These are phyloP conservation scores for Drosophila putrida DNA, from an alignment of 2,888 invertebrate species.

Conservation along the genomic window DNA sequence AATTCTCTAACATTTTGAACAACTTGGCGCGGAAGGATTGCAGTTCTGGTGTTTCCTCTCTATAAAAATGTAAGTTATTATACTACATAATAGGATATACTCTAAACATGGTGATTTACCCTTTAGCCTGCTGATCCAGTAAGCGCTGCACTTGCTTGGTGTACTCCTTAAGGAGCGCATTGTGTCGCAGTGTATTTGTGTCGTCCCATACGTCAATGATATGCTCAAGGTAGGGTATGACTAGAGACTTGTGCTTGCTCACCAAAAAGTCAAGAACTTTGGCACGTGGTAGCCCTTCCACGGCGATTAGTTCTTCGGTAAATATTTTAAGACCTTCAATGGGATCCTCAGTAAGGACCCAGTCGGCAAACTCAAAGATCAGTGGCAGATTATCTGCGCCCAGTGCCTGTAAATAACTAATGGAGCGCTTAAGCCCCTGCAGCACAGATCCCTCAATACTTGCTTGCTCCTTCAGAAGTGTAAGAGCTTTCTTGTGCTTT, in stretches of 20 bases:
- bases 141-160: conserved; percentile 89
- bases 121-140: conserved; percentile 69
- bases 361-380: conserved; percentile 97
- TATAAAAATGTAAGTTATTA: conserved; percentile 11
- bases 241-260: conserved; percentile 91
- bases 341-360: conserved; percentile 94
- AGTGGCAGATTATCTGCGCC: conserved; percentile 93
- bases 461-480: conserved; percentile 92
- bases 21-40: conserved; percentile 87
- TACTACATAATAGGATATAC: neutral
- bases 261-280: conserved; percentile 95
- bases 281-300: conserved; percentile 94
- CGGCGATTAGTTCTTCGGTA: conserved; percentile 94
- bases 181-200: conserved; percentile 93
- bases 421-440: conserved; percentile 92
- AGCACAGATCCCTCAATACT: conserved; percentile 88
- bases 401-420: conserved; percentile 95
- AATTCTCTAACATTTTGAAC: conserved; percentile 92
- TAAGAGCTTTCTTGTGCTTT: conserved; percentile 95
- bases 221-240: conserved; percentile 97
- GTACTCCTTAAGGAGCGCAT: conserved; percentile 95
- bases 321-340: conserved; percentile 96
- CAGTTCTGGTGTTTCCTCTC: conserved; percentile 61
- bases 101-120: conserved; percentile 41
- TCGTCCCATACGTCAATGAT: conserved; percentile 96